A percentile compares a stretch with the other conserved stretches of the same genome.
Conservation (phyloP, 2,797 vertebrate species). For the Aldrovandia affinis region DNA sequence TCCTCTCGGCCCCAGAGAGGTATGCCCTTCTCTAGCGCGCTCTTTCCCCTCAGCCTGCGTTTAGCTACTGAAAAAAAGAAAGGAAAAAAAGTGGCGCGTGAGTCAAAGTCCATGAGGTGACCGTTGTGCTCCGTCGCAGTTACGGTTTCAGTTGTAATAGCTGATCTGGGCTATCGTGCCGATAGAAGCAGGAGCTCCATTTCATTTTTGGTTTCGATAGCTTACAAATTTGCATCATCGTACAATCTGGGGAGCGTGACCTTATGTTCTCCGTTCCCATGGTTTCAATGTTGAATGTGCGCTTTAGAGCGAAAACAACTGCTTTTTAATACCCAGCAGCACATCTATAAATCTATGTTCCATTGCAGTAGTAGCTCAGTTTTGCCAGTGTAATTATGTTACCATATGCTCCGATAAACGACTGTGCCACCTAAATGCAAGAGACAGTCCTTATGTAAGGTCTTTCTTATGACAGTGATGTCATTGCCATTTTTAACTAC, state of each 20-base stretch:
- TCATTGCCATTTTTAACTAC: conserved; percentile 6
- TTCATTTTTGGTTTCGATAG: not conserved
- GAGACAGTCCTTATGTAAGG: not conserved
- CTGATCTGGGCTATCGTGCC: not conserved
- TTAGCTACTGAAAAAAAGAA: not conserved
- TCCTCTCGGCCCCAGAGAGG: conserved; percentile 11
- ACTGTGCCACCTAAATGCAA: conserved; percentile 10
- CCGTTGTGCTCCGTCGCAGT: conserved; percentile 11
- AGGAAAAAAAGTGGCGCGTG: not conserved
- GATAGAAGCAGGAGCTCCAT: not conserved
- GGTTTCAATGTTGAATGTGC: not conserved
- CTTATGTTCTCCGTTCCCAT: conserved; percentile 15
- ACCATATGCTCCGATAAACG: conserved; percentile 9
- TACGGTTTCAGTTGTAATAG: conserved; percentile 20
- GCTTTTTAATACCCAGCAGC: not conserved
- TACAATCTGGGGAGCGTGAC: not conserved
- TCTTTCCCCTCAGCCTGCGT: conserved; percentile 20
- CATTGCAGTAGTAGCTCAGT: not conserved
- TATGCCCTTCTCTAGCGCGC: not conserved
- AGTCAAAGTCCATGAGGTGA: conserved; percentile 2
- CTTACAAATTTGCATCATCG: not conserved
- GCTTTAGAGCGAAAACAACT: not conserved
- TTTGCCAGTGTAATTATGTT: conserved; percentile 7
- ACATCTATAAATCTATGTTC: not conserved
- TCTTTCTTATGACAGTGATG: not conserved